A percentile compares a stretch with the other conserved stretches of the same genome.
Conservation (phyloP, 30 jellyfish, hydroid and myxozoan genomes). For the Pelagia noctiluca region DNA sequence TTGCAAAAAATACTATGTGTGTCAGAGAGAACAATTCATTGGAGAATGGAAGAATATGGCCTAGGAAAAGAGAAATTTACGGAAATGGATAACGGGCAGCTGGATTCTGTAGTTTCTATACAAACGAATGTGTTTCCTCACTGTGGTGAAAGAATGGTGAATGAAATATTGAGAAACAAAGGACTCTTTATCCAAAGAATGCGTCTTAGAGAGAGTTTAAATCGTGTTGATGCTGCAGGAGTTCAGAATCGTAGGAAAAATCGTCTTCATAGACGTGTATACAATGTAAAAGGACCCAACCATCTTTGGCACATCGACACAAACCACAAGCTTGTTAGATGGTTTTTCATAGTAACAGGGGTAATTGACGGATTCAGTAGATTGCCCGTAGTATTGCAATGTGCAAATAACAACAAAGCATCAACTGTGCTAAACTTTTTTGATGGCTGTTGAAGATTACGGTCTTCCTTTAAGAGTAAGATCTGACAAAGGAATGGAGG, state of each 20-base stretch:
- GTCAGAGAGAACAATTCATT: constrained; percentile 54
- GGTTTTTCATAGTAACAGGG: constrained; percentile 60
- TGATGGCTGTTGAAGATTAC: constrained; percentile 50
- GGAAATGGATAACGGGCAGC: constrained; percentile 40
- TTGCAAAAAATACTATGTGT: constrained; percentile 34
- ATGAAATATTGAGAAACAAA: constrained; percentile 25
- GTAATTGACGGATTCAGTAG: constrained; percentile 73
- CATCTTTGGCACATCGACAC: constrained; percentile 77
- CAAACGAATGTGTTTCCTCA: constrained; percentile 25
- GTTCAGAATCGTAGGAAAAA: constrained; percentile 29
- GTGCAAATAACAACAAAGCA: constrained; percentile 56
- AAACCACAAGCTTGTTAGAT: constrained; percentile 65
- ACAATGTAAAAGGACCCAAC: constrained; percentile 75
- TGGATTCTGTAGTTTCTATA: constrained; percentile 30
- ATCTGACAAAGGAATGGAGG: constrained; percentile 70
- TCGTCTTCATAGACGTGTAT: constrained; percentile 48
- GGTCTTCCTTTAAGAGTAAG: constrained; percentile 64
- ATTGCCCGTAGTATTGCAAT: constrained; percentile 54
- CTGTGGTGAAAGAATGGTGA: constrained; percentile 32
- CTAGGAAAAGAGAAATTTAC: constrained; percentile 24
- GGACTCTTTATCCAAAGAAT: constrained; percentile 39
- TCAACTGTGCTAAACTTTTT: constrained; percentile 43
- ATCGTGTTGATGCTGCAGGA: constrained; percentile 50
- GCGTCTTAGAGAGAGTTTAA: constrained; percentile 48
- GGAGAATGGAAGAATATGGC: constrained; percentile 63